Evolutionary conservation across 2,888 invertebrate genomes (phyloP), one percentile per base, ranked within the genome.

Genomic region (Spicauda simplicius): DNA sequence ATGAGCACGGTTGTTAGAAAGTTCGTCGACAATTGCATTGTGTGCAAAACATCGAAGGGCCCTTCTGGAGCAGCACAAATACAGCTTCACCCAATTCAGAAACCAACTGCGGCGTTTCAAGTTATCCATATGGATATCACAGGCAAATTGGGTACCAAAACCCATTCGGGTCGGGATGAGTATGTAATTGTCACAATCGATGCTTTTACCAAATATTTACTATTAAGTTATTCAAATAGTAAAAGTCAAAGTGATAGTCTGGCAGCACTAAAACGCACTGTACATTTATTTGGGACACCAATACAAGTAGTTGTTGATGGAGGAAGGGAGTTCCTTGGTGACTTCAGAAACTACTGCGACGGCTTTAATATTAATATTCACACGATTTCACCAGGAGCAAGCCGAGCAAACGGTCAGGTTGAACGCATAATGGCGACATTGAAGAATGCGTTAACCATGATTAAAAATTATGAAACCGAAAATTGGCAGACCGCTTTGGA

Each of bases 381-480:
- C 19, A 10, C 57, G 16, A 41, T 57, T n/a, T 16, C 57, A 18
- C 57, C 57, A 41, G 57, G 57, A 12, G 16, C 7, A 18, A 57
- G 57, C 41, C 57, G 57, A 41, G 57, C 57, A 16, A 57, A 57
- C 14, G 57, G 57, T 11, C 57, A 57, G 18, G 41, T 57, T 11
- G 57, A 57, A 14, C 57, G 57, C 37, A 18, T 57, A 10, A 57
- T 57, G 57, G 62, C 65, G 0, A 76, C 72, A 0, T 57, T 76
- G 11, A 74, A 74, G 52, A 77, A 74, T 50, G 71, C 63, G 2
- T 33, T 76, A 7, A 55, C 56, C 0, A 75, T 76, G 55, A 73
- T 77, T 0, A 73, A 74, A 59, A 77, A 76, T 59, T 75, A 74
- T 61, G 74, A 76, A 33, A 74, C 72, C 30, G 30, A 30, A 7